Evolutionary conservation across 2,113 vertebrate species (phyloP), one percentile per base, ranked within the genome.

Genomic region (Cyanocitta stelleri): DNA sequence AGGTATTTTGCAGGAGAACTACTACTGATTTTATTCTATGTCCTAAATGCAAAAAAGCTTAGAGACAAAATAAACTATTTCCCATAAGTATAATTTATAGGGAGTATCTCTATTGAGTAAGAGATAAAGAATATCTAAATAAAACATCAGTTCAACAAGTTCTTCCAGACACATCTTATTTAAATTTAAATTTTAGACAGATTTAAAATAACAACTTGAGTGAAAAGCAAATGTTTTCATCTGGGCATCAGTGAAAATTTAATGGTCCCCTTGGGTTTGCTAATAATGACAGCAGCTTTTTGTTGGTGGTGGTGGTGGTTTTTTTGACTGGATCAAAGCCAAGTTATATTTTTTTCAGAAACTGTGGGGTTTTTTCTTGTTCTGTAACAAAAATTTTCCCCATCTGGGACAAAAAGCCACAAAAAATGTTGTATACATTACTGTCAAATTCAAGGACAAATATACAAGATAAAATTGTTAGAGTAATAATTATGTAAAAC

Each of bases 201-300:
- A 68, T 88, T 87, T 85, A 90, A 93, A 95, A 80, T 67, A 90
- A 58, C 46, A 90, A 37, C 56, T 81, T 87, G 51, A 85, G 48
- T 3, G 1, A 76, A 79, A 63, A 87, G 56, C 37, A 91, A 87
- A 56, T 82, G 87, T 95, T 96, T 93, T 94, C 84, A 89, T 95
- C 56, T 90, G 86, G 62, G 90, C 37, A 87, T 44, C 84, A 93
- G 22, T 93, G 93, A 92, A 96, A 97, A 73, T 73, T 93, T 97
- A 96, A 95, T 59, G 63, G 59, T 76, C 71, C 58, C 85, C 56
- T 96, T 96, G 75, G 76, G 90, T 96, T 98, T 97, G 84, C 79
- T 94, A 91, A 91, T 89, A 85, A 76, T 85, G 90, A 86, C 77
- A 97, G 90, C n/a, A 92, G 23, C 15, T 82, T 74, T 76, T 67